Evolutionary conservation across 2,113 vertebrate genomes (phyloP).

Genomic region (Petrocephalus microphthalmus): DNA sequence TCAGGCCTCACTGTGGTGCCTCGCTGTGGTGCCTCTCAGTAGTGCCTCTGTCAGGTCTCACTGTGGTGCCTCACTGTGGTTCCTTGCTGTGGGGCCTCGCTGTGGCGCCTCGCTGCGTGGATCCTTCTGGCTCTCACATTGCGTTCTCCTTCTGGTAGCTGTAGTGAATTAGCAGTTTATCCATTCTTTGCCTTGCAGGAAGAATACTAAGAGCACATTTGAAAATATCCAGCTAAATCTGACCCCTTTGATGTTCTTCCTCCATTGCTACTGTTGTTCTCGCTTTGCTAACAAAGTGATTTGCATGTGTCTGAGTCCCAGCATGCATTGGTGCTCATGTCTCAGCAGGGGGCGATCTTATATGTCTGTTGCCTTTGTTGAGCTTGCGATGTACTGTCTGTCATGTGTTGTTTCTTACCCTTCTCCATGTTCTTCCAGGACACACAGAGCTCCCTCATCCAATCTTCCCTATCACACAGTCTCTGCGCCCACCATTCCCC

Average conservation of each 20-base stretch:
- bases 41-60: too few species aligned
- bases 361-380: conserved; percentile 11
- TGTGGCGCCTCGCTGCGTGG: background rate
- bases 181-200: background rate
- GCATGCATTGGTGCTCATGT: background rate
- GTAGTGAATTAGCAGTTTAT: background rate
- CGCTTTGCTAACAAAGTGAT: background rate
- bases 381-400: conserved; percentile 27
- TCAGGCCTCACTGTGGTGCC: too few species aligned
- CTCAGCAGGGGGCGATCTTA: background rate
- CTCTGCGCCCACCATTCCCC: conserved; percentile 62
- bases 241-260: background rate
- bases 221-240: background rate
- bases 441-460: conserved; percentile 67
- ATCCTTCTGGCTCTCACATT: background rate
- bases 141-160: background rate
- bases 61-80: too few species aligned
- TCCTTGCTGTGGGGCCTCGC: too few species aligned
- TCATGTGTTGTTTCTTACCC: conserved; percentile 47
- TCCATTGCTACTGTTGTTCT: background rate
- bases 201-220: background rate
- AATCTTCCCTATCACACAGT: conserved; percentile 66
- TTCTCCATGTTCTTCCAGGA: conserved; percentile 67
- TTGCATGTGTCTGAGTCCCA: background rate
- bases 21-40: too few species aligned